phyloP scores from a whole-genome alignment of 2,113 vertebrate species.

The Pteruthius melanotis region DNA sequence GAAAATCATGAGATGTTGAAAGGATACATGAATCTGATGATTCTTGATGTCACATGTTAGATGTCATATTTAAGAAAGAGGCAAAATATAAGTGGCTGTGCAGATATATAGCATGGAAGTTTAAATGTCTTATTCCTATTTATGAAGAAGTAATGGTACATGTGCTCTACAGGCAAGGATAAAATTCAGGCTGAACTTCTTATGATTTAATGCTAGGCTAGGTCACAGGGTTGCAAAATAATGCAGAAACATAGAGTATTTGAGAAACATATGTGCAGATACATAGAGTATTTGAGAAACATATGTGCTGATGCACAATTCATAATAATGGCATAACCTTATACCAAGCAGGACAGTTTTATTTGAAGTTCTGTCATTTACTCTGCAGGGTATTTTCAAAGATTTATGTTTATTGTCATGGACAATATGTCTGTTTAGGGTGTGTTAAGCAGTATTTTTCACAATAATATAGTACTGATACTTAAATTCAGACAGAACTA shows the following conservation, averaged over 20 bases:
- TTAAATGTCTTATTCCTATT: not conserved
- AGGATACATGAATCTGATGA: not conserved
- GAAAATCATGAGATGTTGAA: not conserved
- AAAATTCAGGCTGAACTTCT: not conserved
- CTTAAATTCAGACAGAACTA: not conserved
- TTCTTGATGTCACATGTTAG: not conserved
- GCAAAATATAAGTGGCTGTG: not conserved
- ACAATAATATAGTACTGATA: not conserved
- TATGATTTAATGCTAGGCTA: slow-evolving; percentile 1
- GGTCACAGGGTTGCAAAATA: not conserved
- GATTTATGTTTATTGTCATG: not conserved
- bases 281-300: not conserved
- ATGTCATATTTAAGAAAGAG: not conserved
- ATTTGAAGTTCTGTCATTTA: not conserved
- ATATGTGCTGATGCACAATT: not conserved
- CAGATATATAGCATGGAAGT: not conserved
- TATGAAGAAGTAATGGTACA: not conserved
- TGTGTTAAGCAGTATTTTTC: not conserved
- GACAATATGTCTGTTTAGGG: not conserved
- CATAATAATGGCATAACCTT: not conserved
- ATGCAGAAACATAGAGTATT: not conserved
- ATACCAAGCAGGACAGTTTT: not conserved
- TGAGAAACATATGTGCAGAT: slow-evolving; percentile 35
- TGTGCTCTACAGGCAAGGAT: not conserved
- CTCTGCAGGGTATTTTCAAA: not conserved